A percentile compares a stretch with the other conserved stretches of the same genome.
Evolutionary conservation across 1,140 invertebrate species (phyloP).

Genomic region (Cephus cinctus): DNA sequence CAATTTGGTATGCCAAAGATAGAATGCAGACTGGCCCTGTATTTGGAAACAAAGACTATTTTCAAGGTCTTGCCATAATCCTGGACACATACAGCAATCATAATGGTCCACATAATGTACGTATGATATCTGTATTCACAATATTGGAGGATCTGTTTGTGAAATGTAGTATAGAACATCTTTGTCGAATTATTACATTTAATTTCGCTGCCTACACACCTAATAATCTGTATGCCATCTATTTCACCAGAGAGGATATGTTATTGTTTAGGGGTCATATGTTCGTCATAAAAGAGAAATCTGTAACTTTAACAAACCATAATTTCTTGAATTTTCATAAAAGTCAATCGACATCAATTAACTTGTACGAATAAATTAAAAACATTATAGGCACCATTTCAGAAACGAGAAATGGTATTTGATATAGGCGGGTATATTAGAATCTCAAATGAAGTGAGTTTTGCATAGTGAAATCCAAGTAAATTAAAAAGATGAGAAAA

Average conservation of each 20-base stretch:
- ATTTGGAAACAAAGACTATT: slow-evolving; percentile 94
- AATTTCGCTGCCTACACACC: background rate
- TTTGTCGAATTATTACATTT: background rate
- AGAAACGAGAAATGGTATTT: too few relatives aligned
- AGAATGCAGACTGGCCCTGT: slow-evolving; percentile 83
- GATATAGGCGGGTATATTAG: too few relatives aligned
- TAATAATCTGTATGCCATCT: background rate
- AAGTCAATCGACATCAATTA: too few relatives aligned
- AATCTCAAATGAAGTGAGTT: too few relatives aligned
- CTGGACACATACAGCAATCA: slow-evolving; percentile 99
- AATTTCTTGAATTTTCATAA: background rate
- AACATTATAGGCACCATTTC: background rate
- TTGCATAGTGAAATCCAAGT: too few relatives aligned
- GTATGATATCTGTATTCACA: too few relatives aligned
- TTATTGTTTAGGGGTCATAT: background rate
- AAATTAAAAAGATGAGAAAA: too few relatives aligned
- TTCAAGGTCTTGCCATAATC: slow-evolving; percentile 90
- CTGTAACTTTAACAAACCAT: background rate
- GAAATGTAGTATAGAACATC: background rate
- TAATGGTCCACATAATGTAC: slow-evolving; percentile 96
- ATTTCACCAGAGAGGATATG: background rate
- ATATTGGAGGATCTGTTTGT: background rate
- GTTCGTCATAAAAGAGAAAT: too few relatives aligned
- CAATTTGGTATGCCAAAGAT: slow-evolving; percentile 95
- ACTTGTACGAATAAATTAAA: too few relatives aligned